Conservation (phyloP, 2,797 vertebrate species). For the Todus mexicanus region DNA sequence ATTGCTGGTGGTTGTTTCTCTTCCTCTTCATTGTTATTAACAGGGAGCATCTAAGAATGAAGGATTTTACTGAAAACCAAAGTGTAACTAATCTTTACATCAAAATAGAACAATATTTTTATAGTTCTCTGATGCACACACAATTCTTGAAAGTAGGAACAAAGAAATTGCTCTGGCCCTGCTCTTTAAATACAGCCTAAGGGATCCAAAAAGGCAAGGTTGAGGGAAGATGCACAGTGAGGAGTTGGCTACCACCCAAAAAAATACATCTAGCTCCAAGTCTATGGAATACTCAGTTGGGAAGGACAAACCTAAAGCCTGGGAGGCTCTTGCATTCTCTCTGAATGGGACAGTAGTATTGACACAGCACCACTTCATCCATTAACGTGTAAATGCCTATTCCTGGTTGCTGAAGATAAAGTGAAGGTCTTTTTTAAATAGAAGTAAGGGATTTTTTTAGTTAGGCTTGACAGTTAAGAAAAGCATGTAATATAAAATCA, state of each 20-base stretch:
- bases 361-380: not conserved
- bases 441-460: not conserved
- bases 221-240: not conserved
- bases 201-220: not conserved
- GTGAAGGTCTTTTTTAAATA: not conserved
- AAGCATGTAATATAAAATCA: not conserved
- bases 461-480: not conserved
- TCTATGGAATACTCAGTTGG: not conserved
- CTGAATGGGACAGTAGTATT: not conserved
- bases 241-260: not conserved
- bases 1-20: not conserved
- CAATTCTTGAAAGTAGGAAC: not conserved
- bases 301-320: not conserved
- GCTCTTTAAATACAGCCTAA: not conserved
- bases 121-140: not conserved
- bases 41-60: not conserved
- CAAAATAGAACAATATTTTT: not conserved
- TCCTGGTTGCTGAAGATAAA: not conserved
- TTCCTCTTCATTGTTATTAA: not conserved
- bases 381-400: not conserved
- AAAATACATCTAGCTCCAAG: not conserved
- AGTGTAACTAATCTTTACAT: not conserved
- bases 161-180: not conserved
- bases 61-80: not conserved
- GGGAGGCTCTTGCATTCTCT: not conserved